Evolutionary conservation across 2,888 invertebrate species (phyloP).

Genomic region (Choreutis nemorana): DNA sequence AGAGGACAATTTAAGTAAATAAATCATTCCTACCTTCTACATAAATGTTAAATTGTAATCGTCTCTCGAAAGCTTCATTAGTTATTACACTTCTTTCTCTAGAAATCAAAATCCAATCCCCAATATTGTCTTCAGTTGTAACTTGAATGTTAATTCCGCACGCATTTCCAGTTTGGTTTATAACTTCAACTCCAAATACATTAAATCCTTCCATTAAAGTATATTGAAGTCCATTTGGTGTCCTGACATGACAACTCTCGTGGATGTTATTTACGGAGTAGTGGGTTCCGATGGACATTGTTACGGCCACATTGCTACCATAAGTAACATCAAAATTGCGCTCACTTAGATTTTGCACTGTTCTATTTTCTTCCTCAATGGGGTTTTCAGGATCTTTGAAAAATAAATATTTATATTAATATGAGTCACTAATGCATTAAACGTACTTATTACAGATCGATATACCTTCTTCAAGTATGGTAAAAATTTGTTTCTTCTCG

Average conservation of each 20-base stretch:
- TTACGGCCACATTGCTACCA: slow-evolving; percentile 16
- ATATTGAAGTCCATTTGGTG: slow-evolving; percentile 26
- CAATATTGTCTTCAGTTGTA: slow-evolving; percentile 21
- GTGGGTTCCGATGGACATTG: slow-evolving; percentile 12
- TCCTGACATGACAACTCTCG: slow-evolving; percentile 31
- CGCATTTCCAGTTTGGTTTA: slow-evolving; percentile 16
- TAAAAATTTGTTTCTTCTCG: slow-evolving; percentile 17
- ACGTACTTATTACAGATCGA: too few species aligned
- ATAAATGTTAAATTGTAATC: slow-evolving; percentile 29
- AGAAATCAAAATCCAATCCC: slow-evolving; percentile 37
- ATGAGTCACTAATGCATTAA: not conserved
- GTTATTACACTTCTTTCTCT: slow-evolving; percentile 16
- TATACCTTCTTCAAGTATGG: slow-evolving; percentile 25
- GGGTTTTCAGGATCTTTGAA: slow-evolving; percentile 10
- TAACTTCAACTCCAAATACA: slow-evolving; percentile 20
- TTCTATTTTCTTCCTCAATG: slow-evolving; percentile 7
- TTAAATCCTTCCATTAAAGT: slow-evolving; percentile 22
- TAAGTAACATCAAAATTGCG: slow-evolving; percentile 8
- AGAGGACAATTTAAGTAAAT: too few species aligned
- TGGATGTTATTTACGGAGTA: too few species aligned
- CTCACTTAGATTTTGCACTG: slow-evolving; percentile 7
- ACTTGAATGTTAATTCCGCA: slow-evolving; percentile 30
- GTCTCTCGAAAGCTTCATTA: slow-evolving; percentile 24
- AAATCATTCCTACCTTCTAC: slow-evolving; percentile 49
- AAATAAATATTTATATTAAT: not conserved